Evolutionary conservation across 2,797 vertebrate genomes (phyloP).

Genomic region (Okamejei kenojei): DNA sequence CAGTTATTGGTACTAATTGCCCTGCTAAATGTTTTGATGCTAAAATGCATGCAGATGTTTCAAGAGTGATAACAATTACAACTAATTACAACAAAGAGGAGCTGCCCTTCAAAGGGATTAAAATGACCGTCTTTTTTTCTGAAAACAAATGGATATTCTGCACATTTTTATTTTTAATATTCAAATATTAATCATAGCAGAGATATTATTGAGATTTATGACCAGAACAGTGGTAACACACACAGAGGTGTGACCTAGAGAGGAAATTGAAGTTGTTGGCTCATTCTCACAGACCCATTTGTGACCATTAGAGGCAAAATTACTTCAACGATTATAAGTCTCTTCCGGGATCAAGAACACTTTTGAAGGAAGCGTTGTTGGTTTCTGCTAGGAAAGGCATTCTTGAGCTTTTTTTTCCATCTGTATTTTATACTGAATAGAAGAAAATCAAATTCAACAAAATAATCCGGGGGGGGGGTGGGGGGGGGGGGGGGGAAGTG

Average conservation of each 20-base stretch:
- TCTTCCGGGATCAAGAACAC: background rate
- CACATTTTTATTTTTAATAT: background rate
- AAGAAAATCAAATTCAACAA: slow-evolving; percentile 11
- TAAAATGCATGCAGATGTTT: background rate
- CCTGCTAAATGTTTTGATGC: background rate
- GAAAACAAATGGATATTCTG: background rate
- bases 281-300: slow-evolving; percentile 12
- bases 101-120: background rate
- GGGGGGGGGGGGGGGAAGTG: background rate
- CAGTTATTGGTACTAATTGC: background rate
- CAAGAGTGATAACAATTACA: background rate
- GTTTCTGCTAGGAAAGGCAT: slow-evolving; percentile 5
- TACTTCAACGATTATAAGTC: background rate
- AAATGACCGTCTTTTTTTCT: background rate
- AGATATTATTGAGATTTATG: background rate
- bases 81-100: background rate
- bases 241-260: background rate
- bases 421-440: background rate
- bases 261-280: background rate
- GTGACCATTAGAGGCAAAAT: background rate
- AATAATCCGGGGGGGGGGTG: background rate
- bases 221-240: background rate
- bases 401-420: background rate
- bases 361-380: background rate
- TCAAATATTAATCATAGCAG: background rate